A percentile compares a stretch with the other conserved stretches of the same genome.
Conservation (phyloP, 2,113 vertebrate genomes). For the Muntiacus muntjak region DNA sequence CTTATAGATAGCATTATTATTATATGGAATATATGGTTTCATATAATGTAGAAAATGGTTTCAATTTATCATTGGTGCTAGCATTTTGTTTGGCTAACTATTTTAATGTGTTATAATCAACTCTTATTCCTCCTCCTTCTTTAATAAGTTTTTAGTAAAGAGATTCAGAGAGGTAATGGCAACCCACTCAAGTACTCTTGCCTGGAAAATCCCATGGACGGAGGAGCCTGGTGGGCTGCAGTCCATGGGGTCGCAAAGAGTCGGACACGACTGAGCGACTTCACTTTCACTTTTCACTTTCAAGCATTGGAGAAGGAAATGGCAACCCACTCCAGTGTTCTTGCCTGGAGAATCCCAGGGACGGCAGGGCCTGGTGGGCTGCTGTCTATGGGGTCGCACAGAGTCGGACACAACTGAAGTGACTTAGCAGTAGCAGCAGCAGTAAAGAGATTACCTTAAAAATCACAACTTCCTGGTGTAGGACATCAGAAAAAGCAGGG, state of each 20-base stretch:
- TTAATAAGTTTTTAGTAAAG: constrained; percentile 9
- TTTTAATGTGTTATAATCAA: constrained; percentile 18
- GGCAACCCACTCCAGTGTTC: no score
- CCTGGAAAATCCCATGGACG: no score
- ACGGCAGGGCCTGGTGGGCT: no score
- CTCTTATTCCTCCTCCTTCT: background rate
- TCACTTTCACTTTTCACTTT: no score
- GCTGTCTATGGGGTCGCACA: no score
- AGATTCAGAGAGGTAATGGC: background rate
- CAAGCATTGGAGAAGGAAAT: no score
- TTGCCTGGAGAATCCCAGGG: no score
- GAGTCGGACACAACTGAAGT: no score
- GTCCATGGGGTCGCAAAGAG: no score
- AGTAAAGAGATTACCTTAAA: constrained; percentile 53
- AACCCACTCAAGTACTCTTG: no score
- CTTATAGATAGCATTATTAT: background rate
- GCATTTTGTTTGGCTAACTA: background rate
- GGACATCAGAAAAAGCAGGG: constrained; percentile 49
- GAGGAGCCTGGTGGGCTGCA: no score
- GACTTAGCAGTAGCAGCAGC: background rate
- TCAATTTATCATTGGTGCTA: constrained; percentile 16
- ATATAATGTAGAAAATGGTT: constrained; percentile 28
- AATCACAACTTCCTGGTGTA: constrained; percentile 32
- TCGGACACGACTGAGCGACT: no score
- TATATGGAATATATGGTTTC: constrained; percentile 6